Base-by-base conservation (phyloP, 2,888 invertebrate species). In the Sisyra terminalis region DNA sequence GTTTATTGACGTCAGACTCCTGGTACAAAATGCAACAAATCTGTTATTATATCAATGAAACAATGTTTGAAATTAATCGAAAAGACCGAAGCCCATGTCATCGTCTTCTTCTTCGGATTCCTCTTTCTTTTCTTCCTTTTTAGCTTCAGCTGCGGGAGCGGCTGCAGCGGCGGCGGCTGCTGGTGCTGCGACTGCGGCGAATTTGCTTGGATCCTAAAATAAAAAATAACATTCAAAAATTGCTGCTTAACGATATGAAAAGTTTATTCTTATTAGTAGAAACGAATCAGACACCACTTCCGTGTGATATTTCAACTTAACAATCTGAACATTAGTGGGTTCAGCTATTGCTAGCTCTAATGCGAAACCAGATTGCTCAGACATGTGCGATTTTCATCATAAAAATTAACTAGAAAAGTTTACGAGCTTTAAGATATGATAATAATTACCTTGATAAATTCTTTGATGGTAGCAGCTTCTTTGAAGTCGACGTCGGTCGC, bases 11-110 rank as follows among this genome's bases (percentile, higher is more conserved):
- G 10, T 37, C 17, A 24, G 24, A 24, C 7, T 24, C 14, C 29
- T 15, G 40, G 14, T 13, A 10, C 24, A 37, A 40, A 40, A 40
- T 39, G 18, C 29, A 40, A n/a, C 30, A 29, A 29, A 29, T 29
- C 13, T 17, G n/a, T 38, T 17, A 15, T 37, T 14, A 7, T 16
- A 9, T 17, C n/a, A 31, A 31, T 31, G 3, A 13, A 29, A 29
- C 24, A 39, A 17, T 13, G 17, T 41, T 43, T 45, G 15, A 41
- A 42, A 50, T 73, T 85, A 88, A 64, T 87, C 88, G 59, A 88
- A 89, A 16, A 89, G 79, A 64, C 93, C 94, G 66, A 97, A 92
- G 64, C 96, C 96, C 93, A 97, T 93, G 64, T 94, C 96, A 54
- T 94, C 94, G 56, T 83, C 83, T 50, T 90, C 90, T 48, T 78